Evolutionary conservation across 2,113 vertebrate genomes (phyloP), one percentile per base, ranked within the genome.

Genomic region (Cromileptes altivelis): DNA sequence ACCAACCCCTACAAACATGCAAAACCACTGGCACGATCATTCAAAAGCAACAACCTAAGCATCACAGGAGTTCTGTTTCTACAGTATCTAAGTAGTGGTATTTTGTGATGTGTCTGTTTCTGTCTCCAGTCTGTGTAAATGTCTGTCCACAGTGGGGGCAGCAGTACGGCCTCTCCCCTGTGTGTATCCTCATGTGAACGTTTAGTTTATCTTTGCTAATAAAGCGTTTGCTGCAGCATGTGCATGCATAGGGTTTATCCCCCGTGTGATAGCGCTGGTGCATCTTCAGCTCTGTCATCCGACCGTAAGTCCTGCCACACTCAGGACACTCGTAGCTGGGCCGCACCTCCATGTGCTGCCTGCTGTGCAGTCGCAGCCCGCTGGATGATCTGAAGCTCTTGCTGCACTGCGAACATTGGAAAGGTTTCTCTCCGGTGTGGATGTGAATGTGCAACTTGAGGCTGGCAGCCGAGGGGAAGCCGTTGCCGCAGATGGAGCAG

Each of bases 201-300:
- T 89, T 92, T 37, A 94, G 89, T 30, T 94, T 94, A 89, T 94
- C 78, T 70, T 94, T 94, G 80, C 88, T 93, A 19, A 94, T 84
- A 0, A 94, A 94, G 81, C 91, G 90, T 11, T 94, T 94, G 80
- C 2, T 89, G 87, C 93, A 94, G 90, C 91, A 94, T 25, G 86
- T 87, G 89, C 93, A 94, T 0, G 82, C 60, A 1, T 89, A 90
- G 0, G 93, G 92, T 55, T 91, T 93, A 33, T 94, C 93, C 17
- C 93, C 93, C 0, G 92, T 94, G 92, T 94, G 93, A 17, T 94
- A 92, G 7, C 93, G 92, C 75, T 94, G 93, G 82, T 94, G 93
- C 93, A 94, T 94, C 82, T 88, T 94, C 80, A 94, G 85, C 78
- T 93, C 93, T 7, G 92, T 93, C 73, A 92, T 88, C 74, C 92